Evolutionary conservation across 1,140 invertebrate genomes (phyloP), one percentile per base, ranked within the genome.

Genomic region (Ylistrum balloti): DNA sequence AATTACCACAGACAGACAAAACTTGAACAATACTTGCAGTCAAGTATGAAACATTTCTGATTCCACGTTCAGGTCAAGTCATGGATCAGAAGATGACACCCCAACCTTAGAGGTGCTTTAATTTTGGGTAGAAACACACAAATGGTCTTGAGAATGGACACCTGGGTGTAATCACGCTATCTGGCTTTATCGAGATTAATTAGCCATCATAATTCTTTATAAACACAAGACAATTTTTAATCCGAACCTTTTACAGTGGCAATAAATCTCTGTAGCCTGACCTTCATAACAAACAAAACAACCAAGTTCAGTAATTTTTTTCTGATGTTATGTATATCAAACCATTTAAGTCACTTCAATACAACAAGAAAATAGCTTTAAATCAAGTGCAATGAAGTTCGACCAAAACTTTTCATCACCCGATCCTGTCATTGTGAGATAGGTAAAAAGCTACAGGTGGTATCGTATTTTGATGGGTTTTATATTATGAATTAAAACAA

Each of bases 151-250:
- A 33, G 87, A 88, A 86, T 32, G 56, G 85, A 88, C 90, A 90
- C 90, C 90, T 90, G 90, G 88, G 85, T 34, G 7, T n/a, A 74
- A 38, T 38, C 90, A 90, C 87, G 90, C 87, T 88, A 90, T 45
- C 35, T 9, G 45, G 38, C 35, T 32, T 32, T 45, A 88, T 88
- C 38, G n/a, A n/a, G 56, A 74, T 74, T 74, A 74, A 74, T 74
- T 74, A 74, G 56, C 56, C 56, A 17, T 74, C 56, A 74, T 74
- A 28, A 74, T n/a, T 74, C n/a, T 17, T 0, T n/a, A 28, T 28
- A 3, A 22, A 74, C 17, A 74, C 56, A 9, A n/a, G 28, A 28
- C 22, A n/a, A 0, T 74, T n/a, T n/a, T 74, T 74, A 74, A 74
- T 74, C n/a, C 56, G 17, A 28, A 74, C 56, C 5, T 28, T 74